These are phyloP conservation scores for Podarcis muralis DNA, from an alignment of 2,113 vertebrate genomes.

Conservation along the genomic window DNA sequence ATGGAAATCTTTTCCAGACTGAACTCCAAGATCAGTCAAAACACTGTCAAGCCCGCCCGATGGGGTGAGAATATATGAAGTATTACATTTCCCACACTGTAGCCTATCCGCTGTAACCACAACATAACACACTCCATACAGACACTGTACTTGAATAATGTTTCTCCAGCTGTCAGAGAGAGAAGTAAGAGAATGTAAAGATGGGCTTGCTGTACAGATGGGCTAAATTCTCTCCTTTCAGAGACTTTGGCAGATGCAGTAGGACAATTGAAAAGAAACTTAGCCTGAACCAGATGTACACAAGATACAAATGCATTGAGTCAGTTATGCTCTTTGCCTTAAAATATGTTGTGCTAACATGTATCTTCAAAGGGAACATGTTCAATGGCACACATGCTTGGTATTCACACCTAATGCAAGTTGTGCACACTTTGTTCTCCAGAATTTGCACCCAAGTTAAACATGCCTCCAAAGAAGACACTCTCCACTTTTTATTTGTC, in stretches of 20 bases:
- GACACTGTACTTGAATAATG: slow-evolving; percentile 44
- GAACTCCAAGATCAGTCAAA: slow-evolving; percentile 27
- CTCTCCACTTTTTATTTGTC: not conserved
- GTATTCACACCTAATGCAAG: not conserved
- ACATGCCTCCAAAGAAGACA: not conserved
- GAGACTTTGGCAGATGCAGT: slow-evolving; percentile 17
- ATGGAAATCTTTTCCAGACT: slow-evolving; percentile 17
- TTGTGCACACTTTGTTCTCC: not conserved
- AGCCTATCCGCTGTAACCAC: not conserved
- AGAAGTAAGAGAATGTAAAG: slow-evolving; percentile 33
- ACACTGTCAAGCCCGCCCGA: slow-evolving; percentile 15
- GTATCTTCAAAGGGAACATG: not conserved
- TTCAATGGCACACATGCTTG: not conserved
- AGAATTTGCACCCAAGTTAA: not conserved
- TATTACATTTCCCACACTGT: not conserved
- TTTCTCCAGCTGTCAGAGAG: slow-evolving; percentile 50
- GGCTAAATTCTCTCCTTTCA: slow-evolving; percentile 24
- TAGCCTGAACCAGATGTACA: not conserved
- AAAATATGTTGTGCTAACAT: not conserved
- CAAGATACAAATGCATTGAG: not conserved
- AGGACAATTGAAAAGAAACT: slow-evolving; percentile 31
- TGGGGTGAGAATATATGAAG: slow-evolving; percentile 17
- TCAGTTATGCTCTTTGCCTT: not conserved
- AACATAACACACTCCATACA: slow-evolving; percentile 42
- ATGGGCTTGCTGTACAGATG: slow-evolving; percentile 19